Conservation (phyloP, 2,888 invertebrate genomes). For the Malthinus flaveolus region DNA sequence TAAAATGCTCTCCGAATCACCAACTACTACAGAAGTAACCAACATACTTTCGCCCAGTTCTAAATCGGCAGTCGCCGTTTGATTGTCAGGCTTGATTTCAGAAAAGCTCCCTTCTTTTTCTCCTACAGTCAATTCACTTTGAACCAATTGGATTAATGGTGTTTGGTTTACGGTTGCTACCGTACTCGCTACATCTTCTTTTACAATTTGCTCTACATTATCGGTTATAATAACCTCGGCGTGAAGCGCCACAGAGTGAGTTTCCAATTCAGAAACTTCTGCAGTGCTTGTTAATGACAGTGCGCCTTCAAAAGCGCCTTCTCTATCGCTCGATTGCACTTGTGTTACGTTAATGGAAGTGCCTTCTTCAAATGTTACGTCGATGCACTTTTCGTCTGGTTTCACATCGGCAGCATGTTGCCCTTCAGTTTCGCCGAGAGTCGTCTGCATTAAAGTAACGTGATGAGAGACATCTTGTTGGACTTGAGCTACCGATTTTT, state of each 20-base stretch:
- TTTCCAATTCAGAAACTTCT: constrained; percentile 59
- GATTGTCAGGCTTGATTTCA: constrained; percentile 53
- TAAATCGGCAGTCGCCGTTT: constrained; percentile 57
- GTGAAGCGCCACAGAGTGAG: constrained; percentile 62
- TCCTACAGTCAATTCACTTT: constrained; percentile 59
- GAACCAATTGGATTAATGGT: constrained; percentile 61
- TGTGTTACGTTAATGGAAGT: constrained; percentile 64
- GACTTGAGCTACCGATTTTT: constrained; percentile 52
- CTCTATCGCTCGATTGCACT: constrained; percentile 57
- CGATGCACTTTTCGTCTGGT: constrained; percentile 60
- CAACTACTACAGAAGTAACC: constrained; percentile 59
- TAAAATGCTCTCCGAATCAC: constrained; percentile 61
- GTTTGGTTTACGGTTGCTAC: constrained; percentile 57
- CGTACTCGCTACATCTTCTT: constrained; percentile 44
- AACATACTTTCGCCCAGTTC: constrained; percentile 61
- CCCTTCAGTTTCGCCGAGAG: constrained; percentile 59
- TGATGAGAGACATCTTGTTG: constrained; percentile 55
- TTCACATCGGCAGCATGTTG: constrained; percentile 50
- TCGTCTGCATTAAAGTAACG: constrained; percentile 55
- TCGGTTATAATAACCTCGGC: constrained; percentile 60
- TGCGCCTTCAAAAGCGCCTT: constrained; percentile 54
- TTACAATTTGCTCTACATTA: constrained; percentile 46
- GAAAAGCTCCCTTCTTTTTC: constrained; percentile 62
- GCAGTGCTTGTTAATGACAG: constrained; percentile 53
- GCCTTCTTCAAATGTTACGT: constrained; percentile 59